Percentiles rank a stretch among this genome's conserved stretches.
phyloP scores from a whole-genome alignment of 2,888 invertebrate species.

The Brassicogethes aeneus region DNA sequence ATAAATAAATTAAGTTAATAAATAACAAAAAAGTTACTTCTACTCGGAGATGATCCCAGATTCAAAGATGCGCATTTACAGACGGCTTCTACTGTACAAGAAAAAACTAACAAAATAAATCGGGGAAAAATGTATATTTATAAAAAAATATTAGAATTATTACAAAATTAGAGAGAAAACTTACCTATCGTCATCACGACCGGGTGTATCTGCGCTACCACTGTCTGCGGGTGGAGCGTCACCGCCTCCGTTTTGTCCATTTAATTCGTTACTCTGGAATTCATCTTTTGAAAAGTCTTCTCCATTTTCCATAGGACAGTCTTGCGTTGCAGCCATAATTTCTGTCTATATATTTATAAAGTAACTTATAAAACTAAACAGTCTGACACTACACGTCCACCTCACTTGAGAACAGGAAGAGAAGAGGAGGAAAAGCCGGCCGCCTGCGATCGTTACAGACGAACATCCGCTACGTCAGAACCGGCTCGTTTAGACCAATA shows the following conservation, averaged over 20 bases:
- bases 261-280: conserved; percentile 23
- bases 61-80: conserved; percentile 4
- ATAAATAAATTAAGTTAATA: conserved; percentile 16
- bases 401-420: conserved; percentile 29
- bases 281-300: conserved; percentile 74
- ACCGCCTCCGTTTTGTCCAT: conserved; percentile 41
- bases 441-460: conserved; percentile 5
- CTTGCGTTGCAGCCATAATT: conserved; percentile 46
- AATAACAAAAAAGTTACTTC: conserved; percentile 15
- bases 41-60: conserved; percentile 27
- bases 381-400: conserved; percentile 29
- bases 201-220: conserved; percentile 65
- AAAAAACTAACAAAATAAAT: neutral
- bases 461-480: neutral
- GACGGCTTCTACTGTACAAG: conserved; percentile 3
- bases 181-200: conserved; percentile 77
- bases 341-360: conserved; percentile 9
- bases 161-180: conserved; percentile 16
- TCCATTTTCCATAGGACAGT: conserved; percentile 64
- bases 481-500: too few relatives aligned
- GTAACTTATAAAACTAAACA: conserved; percentile 9
- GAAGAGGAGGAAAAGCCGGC: conserved; percentile 26
- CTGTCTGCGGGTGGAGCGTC: conserved; percentile 58
- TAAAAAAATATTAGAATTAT: neutral
- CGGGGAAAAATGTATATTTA: neutral